phyloP scores from a whole-genome alignment of 1,140 invertebrate species.

The Brachionus plicatilis region DNA sequence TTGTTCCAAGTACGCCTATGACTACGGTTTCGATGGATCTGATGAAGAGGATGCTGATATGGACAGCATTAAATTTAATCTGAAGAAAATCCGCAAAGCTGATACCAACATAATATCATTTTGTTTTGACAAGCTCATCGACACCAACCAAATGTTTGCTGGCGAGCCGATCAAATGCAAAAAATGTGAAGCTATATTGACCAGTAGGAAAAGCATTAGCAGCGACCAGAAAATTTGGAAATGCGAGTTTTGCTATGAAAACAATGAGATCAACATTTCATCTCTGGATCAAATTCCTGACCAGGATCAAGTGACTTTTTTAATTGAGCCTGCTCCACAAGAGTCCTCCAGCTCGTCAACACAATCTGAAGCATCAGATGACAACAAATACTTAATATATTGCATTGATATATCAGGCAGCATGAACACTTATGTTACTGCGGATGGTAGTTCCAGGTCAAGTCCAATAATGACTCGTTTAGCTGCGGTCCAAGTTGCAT shows the following conservation, averaged over 20 bases:
- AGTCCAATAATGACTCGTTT: constrained; percentile 43
- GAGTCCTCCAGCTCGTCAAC: background rate
- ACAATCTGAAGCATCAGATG: constrained; percentile 39
- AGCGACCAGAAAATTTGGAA: background rate
- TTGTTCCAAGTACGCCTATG: constrained; percentile 22
- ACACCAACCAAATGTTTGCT: background rate
- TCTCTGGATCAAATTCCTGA: constrained; percentile 46
- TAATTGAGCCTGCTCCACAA: constrained; percentile 43
- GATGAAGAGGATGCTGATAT: background rate
- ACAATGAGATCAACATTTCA: constrained; percentile 44
- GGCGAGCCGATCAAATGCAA: constrained; percentile 10
- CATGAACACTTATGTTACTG: constrained; percentile 45
- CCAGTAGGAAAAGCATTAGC: background rate
- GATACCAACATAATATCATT: constrained; percentile 34
- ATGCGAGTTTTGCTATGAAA: constrained; percentile 49
- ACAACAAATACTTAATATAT: constrained; percentile 44
- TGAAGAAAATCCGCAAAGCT: background rate
- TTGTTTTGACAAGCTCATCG: background rate
- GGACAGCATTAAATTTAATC: background rate
- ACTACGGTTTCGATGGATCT: constrained; percentile 22
- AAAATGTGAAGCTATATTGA: constrained; percentile 21
- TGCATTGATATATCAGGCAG: constrained; percentile 52
- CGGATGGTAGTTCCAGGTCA: constrained; percentile 44
- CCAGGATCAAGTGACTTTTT: constrained; percentile 47
- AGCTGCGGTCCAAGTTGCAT: constrained; percentile 47